Conservation (phyloP, 2,888 invertebrate species). For the Epinotia brunnichana region DNA sequence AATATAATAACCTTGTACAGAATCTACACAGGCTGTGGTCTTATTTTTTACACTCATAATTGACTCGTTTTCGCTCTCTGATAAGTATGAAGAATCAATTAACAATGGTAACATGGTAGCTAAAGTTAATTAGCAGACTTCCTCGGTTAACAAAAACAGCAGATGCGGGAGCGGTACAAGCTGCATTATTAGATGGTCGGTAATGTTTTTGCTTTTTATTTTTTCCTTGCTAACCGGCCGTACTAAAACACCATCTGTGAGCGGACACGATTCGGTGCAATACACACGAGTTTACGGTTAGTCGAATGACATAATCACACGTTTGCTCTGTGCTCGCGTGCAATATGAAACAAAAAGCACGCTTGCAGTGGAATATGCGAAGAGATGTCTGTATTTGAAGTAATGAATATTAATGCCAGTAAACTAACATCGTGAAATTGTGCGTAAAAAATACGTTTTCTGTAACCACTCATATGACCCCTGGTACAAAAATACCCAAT, state of each 20-base stretch:
- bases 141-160: constrained; percentile 77
- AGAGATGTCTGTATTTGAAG: background rate
- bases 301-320: constrained; percentile 41
- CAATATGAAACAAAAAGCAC: constrained; percentile 7
- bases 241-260: constrained; percentile 77
- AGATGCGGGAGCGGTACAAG: constrained; percentile 72
- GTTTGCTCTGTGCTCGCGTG: constrained; percentile 19
- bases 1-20: constrained; percentile 12
- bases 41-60: constrained; percentile 56
- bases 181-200: constrained; percentile 76
- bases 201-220: constrained; percentile 70
- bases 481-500: too few species aligned
- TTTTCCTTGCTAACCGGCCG: constrained; percentile 70
- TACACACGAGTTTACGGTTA: constrained; percentile 46
- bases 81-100: constrained; percentile 77
- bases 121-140: constrained; percentile 74
- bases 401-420: background rate
- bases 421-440: background rate
- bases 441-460: too few species aligned
- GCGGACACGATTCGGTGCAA: constrained; percentile 60
- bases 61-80: constrained; percentile 62
- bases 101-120: constrained; percentile 68
- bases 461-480: too few species aligned
- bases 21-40: constrained; percentile 29
- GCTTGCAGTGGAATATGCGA: background rate